Percentiles rank a stretch among this genome's conserved stretches.
phyloP scores from a whole-genome alignment of 2,888 invertebrate species.

The Entomobrya proxima region DNA sequence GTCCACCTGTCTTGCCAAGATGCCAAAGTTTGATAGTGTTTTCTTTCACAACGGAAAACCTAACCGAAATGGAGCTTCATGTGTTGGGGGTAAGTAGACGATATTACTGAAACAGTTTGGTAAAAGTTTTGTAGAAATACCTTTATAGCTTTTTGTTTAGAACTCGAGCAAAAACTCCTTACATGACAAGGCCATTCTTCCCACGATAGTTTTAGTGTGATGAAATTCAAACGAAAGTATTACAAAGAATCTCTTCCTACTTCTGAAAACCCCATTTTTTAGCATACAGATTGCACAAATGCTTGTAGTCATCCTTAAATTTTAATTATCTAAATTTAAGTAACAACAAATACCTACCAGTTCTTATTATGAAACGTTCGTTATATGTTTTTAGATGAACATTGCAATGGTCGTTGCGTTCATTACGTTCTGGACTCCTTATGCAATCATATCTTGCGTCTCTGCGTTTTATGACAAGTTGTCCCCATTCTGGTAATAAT shows the following conservation, averaged over 20 bases:
- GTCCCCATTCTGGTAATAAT: constrained; percentile 68
- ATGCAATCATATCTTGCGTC: constrained; percentile 71
- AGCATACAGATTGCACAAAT: too few species aligned
- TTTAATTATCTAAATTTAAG: not conserved
- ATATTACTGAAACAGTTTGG: too few species aligned
- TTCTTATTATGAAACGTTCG: not conserved
- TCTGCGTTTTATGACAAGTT: constrained; percentile 70
- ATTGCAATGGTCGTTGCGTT: constrained; percentile 71
- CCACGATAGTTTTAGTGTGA: too few species aligned
- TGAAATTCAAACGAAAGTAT: too few species aligned
- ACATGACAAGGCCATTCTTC: too few species aligned
- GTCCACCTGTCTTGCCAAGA: not conserved
- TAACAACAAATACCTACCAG: not conserved
- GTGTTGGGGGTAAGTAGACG: constrained; percentile 63
- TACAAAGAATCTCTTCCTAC: too few species aligned
- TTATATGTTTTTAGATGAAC: constrained; percentile 73
- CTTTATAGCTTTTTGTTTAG: too few species aligned
- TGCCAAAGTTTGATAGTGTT: constrained; percentile 68
- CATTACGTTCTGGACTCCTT: constrained; percentile 72
- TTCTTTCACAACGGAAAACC: constrained; percentile 62
- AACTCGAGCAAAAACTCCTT: too few species aligned
- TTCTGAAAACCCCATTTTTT: too few species aligned
- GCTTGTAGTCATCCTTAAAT: not conserved
- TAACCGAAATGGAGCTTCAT: constrained; percentile 62
- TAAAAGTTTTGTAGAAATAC: too few species aligned